Base-by-base conservation (phyloP, 2,113 vertebrate species). In the Amphilophus citrinellus region DNA sequence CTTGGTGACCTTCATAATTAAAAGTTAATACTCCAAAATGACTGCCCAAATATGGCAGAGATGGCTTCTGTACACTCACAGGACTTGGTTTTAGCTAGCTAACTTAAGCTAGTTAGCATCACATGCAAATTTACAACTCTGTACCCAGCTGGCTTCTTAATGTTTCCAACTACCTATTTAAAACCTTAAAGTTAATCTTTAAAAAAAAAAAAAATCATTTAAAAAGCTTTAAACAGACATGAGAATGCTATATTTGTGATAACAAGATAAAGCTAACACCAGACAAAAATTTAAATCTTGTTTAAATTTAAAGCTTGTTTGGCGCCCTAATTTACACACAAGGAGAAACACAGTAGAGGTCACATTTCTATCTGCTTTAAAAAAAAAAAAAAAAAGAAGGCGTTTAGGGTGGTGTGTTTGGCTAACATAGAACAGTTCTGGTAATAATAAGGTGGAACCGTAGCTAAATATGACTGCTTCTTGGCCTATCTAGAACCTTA, bases 211-310 rank as follows among this genome's bases (percentile, higher is more conserved):
- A 1, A 35, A 35, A 35, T 32, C 30, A 39, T 39, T 42, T 11
- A 13, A 44, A 11, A 4, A 4, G 10, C 11, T 44, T 44, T 44
- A 68, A 68, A 68, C 0, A 0, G 39, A n/a, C 24, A 66, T n/a
- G 24, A 66, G 22, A 47, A 47, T 24, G 44, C 22, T 47, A 18
- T 18, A 18, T 27, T 27, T 27, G 65, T 3, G 5, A 68, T 9
- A 68, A 27, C 39, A 27, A 68, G 8, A 2, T 27, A 68, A 68
- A 47, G 22, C 0, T 68, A 68, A 68, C 1, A 18, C 63, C 8
- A 17, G 24, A 47, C 22, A 68, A 27, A 47, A 0, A 42, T 47
- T 44, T 66, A 44, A 44, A 66, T 24, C 2, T 24, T 3, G 10
- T 35, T 10, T 27, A 27, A 27, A 27, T 27, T 27, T 27, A 27